Evolutionary conservation across 2,888 invertebrate genomes (phyloP), one percentile per base, ranked within the genome.

Genomic region (Cerastis rubricosa): DNA sequence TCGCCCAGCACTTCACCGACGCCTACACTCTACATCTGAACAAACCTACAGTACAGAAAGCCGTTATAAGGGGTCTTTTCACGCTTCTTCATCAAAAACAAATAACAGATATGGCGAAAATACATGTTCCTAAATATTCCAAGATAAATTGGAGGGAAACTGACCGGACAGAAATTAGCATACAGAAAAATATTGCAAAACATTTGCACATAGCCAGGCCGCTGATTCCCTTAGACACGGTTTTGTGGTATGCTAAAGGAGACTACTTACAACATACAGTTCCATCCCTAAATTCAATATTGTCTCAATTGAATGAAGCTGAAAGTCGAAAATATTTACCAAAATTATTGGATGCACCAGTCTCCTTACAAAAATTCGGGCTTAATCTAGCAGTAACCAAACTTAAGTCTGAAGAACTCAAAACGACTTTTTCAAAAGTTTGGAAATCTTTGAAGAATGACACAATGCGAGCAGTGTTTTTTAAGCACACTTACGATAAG

Each of bases 181-280:
- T 94, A n/a, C 89, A 90, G 47, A 95, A 93, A 84, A 88, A 93
- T 78, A 91, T 96, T 49, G 94, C 93, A 4, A 92, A 92, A 84
- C 87, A 90, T 77, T 89, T 95, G 87, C 88, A 94, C 76, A 74
- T 92, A n/a, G 91, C 94, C 51, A 92, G 95, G 83, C 95, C 95
- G 9, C 88, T 92, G 14, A 85, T 90, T 5, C 80, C 91, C 12
- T 85, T 93, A 54, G 90, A 93, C 9, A 77, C 88, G 11, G 87
- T 94, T 4, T 81, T 95, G 49, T 88, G 78, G 71, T 96, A 93
- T 78, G 94, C 95, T 5, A 93, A 92, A 87, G 94, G 94, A 45
- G 95, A 95, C 85, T 95, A 95, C 79, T 89, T 95, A 59, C 94
- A 95, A 80, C 93, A 88, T 76, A 88, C 90, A 12, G 88, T 95